Base-by-base conservation (phyloP, 2,113 vertebrate genomes). In the Thomomys bottae region DNA sequence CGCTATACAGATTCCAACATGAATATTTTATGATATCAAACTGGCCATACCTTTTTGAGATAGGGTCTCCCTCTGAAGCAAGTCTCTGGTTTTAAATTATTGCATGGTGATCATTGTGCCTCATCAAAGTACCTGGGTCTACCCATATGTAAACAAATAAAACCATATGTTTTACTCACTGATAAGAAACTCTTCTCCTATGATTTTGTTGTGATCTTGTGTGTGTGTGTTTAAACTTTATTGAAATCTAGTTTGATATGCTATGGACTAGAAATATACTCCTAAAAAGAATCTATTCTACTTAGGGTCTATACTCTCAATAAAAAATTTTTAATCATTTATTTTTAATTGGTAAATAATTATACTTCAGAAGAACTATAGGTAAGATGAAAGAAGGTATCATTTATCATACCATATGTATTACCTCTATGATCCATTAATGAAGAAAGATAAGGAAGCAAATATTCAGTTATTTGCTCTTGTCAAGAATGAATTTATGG, bases 401-500 rank as follows among this genome's bases (percentile, higher is more conserved):
- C 20, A 76, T 76, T 77, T 76, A 36, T 67, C 42, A 81, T 61
- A 80, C 45, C 8, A 87, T 1, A 87, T 6, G 68, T 30, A 85
- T 76, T 88, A 91, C 59, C 38, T 87, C 4, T 20, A 26, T 45
- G 91, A 66, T 87, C 87, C 82, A 68, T 68, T 68, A 77, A 59
- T 77, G 34, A 89, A 72, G 23, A 87, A 67, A 85, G 9, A 36
- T 2, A 82, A 6, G 0, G 15, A 67, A 85, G 28, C n/a, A 6
- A 66, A 63, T 23, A 92, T 72, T 82, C 28, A 21, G 20, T 23
- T n/a, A 78, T 3, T 54, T 77, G 9, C 30, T 82, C 15, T 72
- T 38, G 68, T 68, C 18, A 90, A 32, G 54, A 82, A 90, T 76
- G 89, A 91, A 84, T 61, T 49, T 23, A 26, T 61, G 59, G 59